Conservation (phyloP, 2,888 invertebrate genomes). For the Xanthia togata region DNA sequence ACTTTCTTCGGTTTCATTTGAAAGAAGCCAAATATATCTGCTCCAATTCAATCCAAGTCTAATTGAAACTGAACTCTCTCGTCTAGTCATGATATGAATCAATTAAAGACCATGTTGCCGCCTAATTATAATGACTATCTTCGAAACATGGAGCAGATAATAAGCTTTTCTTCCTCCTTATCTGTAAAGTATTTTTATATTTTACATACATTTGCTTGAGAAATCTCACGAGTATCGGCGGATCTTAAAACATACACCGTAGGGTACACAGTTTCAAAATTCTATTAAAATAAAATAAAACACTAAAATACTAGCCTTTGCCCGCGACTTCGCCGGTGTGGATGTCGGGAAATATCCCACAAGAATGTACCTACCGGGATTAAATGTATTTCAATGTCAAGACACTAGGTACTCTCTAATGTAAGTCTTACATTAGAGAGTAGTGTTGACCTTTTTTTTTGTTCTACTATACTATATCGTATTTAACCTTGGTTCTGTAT, state of each 20-base stretch:
- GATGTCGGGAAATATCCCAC: background rate
- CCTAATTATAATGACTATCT: background rate
- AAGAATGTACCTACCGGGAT: background rate
- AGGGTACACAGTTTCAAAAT: too few species aligned
- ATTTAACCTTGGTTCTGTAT: background rate
- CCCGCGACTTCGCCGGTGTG: too few species aligned
- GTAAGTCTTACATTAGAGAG: background rate
- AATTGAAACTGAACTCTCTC: background rate
- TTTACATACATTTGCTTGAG: background rate
- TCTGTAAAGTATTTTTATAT: background rate
- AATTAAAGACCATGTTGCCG: background rate
- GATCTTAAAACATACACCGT: background rate
- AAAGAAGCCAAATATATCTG: conserved; percentile 8
- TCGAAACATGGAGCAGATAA: background rate
- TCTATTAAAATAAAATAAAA: background rate
- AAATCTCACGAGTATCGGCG: too few species aligned
- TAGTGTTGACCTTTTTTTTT: background rate
- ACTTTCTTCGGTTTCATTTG: conserved; percentile 14
- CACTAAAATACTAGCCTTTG: background rate
- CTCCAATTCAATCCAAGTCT: background rate
- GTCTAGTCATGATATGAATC: background rate
- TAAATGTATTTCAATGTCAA: background rate
- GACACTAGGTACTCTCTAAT: too few species aligned
- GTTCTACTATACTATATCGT: too few species aligned
- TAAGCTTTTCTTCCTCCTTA: background rate